These are phyloP conservation scores for Phengaris arion DNA, from an alignment of 2,888 invertebrate genomes.

Conservation along the genomic window DNA sequence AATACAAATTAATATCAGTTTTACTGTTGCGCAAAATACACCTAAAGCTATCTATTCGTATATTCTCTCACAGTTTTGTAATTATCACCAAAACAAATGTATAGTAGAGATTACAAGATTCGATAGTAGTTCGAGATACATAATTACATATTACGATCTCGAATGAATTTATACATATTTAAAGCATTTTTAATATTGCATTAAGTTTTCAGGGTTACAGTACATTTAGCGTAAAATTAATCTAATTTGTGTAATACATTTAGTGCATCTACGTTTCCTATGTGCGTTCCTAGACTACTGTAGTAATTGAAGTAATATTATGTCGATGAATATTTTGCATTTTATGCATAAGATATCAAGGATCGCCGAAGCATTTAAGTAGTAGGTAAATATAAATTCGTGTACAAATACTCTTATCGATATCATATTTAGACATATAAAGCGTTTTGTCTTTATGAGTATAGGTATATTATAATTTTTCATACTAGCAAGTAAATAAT, in stretches of 20 bases:
- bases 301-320: constrained; percentile 1
- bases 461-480: constrained; percentile 31
- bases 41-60: constrained; percentile 10
- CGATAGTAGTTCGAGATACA: constrained; percentile 21
- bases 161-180: constrained; percentile 29
- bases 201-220: constrained; percentile 21
- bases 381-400: constrained; percentile 27
- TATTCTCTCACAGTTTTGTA: constrained; percentile 17
- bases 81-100: constrained; percentile 25
- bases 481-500: constrained; percentile 29
- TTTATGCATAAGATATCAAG: constrained; percentile 15
- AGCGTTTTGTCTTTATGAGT: constrained; percentile 34
- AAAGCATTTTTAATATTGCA: constrained; percentile 32
- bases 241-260: constrained; percentile 14
- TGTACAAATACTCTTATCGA: constrained; percentile 29
- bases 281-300: constrained; percentile 19
- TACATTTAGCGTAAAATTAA: constrained; percentile 8
- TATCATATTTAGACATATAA: constrained; percentile 35
- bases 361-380: background rate
- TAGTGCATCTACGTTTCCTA: constrained; percentile 22
- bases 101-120: constrained; percentile 29
- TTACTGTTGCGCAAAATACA: constrained; percentile 19
- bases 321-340: constrained; percentile 24
- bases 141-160: constrained; percentile 10
- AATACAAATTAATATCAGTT: constrained; percentile 22